phyloP scores from a whole-genome alignment of 2,888 invertebrate genomes.

The Chymomyza fuscimana region DNA sequence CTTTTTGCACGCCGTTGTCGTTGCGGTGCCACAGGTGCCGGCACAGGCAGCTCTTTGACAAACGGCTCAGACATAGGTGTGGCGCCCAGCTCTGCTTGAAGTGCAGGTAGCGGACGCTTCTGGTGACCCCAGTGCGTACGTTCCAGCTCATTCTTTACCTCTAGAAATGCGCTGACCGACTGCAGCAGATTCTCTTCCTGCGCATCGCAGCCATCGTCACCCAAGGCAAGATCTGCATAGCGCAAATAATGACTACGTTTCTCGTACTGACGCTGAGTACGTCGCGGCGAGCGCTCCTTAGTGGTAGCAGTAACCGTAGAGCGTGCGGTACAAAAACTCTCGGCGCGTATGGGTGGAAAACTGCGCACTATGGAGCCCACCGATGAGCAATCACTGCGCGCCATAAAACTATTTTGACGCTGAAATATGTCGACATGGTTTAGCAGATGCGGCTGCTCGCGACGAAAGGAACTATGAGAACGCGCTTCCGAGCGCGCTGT shows the following conservation, averaged over 20 bases:
- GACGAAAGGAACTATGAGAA: constrained; percentile 52
- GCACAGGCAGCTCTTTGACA: not conserved
- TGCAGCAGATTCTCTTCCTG: constrained; percentile 77
- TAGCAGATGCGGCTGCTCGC: constrained; percentile 50
- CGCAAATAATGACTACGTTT: constrained; percentile 69
- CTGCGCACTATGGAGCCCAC: constrained; percentile 74
- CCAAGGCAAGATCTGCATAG: constrained; percentile 76
- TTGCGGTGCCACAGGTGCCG: constrained; percentile 15
- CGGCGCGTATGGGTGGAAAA: constrained; percentile 74
- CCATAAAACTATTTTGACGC: constrained; percentile 74
- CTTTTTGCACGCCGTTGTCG: constrained; percentile 46
- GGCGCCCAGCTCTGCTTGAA: constrained; percentile 15
- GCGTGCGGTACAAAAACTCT: constrained; percentile 53
- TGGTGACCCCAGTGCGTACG: constrained; percentile 34
- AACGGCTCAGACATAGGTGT: not conserved
- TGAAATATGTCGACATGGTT: constrained; percentile 73
- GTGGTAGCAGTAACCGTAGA: constrained; percentile 44
- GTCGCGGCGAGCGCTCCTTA: constrained; percentile 37
- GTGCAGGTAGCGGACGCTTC: constrained; percentile 40
- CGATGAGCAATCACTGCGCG: constrained; percentile 75
- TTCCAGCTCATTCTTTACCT: constrained; percentile 77
- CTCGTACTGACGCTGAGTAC: constrained; percentile 27
- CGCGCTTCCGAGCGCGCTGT: constrained; percentile 65
- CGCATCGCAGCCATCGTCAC: constrained; percentile 62
- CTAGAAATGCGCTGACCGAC: constrained; percentile 75